Conservation (phyloP, 2,888 invertebrate species). For the Epinotia brunnichana region DNA sequence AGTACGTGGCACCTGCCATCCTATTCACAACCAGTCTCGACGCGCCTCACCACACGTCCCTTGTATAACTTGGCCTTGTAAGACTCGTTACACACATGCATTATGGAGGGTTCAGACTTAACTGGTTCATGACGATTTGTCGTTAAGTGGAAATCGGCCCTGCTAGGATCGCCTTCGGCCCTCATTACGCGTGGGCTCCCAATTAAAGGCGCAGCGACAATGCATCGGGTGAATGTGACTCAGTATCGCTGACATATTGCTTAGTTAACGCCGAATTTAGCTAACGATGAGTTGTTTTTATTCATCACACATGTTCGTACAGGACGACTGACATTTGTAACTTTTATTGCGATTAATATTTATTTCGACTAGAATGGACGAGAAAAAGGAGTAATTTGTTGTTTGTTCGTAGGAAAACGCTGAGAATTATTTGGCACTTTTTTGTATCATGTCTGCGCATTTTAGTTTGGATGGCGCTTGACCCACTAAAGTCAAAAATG, state of each 20-base stretch:
- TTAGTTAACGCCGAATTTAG: conserved; percentile 3
- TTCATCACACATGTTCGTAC: not conserved
- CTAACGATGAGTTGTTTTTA: not conserved
- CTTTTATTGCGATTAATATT: not conserved
- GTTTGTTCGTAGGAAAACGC: too few relatives aligned
- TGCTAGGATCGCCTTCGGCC: conserved; percentile 38
- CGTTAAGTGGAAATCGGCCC: not conserved
- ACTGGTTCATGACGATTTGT: not conserved
- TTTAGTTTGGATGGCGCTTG: too few relatives aligned
- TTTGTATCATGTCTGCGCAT: too few relatives aligned
- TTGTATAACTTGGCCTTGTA: not conserved
- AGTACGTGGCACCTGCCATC: conserved; percentile 2
- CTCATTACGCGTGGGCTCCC: conserved; percentile 31
- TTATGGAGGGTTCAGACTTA: not conserved
- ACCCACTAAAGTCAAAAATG: not conserved
- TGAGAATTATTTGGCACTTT: too few relatives aligned
- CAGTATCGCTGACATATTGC: conserved; percentile 8
- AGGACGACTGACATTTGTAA: not conserved
- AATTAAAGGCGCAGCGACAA: conserved; percentile 36
- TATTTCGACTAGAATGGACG: not conserved
- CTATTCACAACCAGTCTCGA: not conserved
- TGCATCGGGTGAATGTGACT: conserved; percentile 27
- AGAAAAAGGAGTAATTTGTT: too few relatives aligned
- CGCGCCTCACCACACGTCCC: not conserved
- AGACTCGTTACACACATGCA: not conserved